phyloP scores from a whole-genome alignment of 1,140 invertebrate genomes.

The Drosophila lowei region DNA sequence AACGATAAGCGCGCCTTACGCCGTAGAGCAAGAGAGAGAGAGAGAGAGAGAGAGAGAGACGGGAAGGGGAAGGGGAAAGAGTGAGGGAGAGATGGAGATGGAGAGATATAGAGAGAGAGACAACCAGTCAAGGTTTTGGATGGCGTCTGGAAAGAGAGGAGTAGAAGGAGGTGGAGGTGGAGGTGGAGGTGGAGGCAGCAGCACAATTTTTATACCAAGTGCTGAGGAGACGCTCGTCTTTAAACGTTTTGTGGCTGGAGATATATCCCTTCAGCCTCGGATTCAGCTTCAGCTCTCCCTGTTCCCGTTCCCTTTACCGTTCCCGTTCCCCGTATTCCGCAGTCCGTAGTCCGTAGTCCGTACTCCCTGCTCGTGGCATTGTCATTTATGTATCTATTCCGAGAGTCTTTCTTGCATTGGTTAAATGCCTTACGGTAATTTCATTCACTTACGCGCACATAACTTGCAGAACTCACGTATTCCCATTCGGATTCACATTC shows the following conservation, averaged over 20 bases:
- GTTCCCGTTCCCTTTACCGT: conserved; percentile 16
- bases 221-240: conserved; percentile 61
- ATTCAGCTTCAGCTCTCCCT: not conserved
- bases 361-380: conserved; percentile 50
- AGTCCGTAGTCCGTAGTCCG: not conserved
- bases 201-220: conserved; percentile 74
- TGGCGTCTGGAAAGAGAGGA: not conserved
- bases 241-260: conserved; percentile 74
- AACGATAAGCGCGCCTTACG: conserved; percentile 75
- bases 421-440: conserved; percentile 82
- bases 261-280: conserved; percentile 10
- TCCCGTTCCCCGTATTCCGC: not conserved
- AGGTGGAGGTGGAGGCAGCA: conserved; percentile 17
- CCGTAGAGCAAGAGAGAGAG: conserved; percentile 14
- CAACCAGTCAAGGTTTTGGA: not conserved
- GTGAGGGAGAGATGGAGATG: conserved; percentile 3
- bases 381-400: conserved; percentile 82
- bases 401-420: conserved; percentile 66
- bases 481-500: conserved; percentile 65
- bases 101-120: conserved; percentile 2
- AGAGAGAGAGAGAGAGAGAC: conserved; percentile 21
- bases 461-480: conserved; percentile 82
- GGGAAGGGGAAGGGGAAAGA: conserved; percentile 2
- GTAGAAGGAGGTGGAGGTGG: not conserved
- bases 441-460: conserved; percentile 81